Evolutionary conservation across 2,888 invertebrate genomes (phyloP), one percentile per base, ranked within the genome.

Genomic region (Drosophila peninsularis): DNA sequence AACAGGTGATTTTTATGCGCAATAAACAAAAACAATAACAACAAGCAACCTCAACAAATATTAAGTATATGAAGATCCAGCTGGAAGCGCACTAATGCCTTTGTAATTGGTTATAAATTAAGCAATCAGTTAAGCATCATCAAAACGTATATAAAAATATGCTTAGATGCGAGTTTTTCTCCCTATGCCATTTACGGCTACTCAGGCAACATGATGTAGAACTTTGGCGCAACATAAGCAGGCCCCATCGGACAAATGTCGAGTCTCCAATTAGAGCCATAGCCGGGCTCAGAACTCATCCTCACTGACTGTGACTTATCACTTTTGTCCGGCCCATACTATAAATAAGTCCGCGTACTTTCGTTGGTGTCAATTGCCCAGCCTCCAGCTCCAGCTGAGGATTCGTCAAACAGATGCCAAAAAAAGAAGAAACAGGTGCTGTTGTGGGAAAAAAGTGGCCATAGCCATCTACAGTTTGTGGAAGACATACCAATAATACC

Each of bases 101-200:
- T 85, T 85, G 83, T 85, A 85, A 85, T 85, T 85, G 85, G 88
- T 77, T 76, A 80, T 82, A 76, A 88, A 88, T 88, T 82, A 85
- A 88, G 88, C 86, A 84, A 76, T 85, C 82, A 68, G 75, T 72
- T 49, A 64, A 37, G 58, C 63, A 74, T 69, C 69, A 74, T 69
- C 61, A 74, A 61, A 57, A 66, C 36, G 24, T 49, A 64, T 17
- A 42, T 21, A 47, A 34, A 30, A 41, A 42, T 24, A 61, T 45
- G 37, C 32, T 32, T n/a, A 34, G 41, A 34, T 45, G n/a, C 34
- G 11, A 62, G 41, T 27, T 30, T 47, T 32, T 47, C 47, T 10
- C 13, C 34, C 19, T 24, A 45, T 47, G 3, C 37, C 45, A 52
- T 52, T 55, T 55, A 56, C 11, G 30, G 32, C 49, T 44, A 10